A percentile compares a stretch with the other conserved stretches of the same genome.
Conservation (phyloP, 1,140 invertebrate genomes). For the Spodoptera frugiperda region DNA sequence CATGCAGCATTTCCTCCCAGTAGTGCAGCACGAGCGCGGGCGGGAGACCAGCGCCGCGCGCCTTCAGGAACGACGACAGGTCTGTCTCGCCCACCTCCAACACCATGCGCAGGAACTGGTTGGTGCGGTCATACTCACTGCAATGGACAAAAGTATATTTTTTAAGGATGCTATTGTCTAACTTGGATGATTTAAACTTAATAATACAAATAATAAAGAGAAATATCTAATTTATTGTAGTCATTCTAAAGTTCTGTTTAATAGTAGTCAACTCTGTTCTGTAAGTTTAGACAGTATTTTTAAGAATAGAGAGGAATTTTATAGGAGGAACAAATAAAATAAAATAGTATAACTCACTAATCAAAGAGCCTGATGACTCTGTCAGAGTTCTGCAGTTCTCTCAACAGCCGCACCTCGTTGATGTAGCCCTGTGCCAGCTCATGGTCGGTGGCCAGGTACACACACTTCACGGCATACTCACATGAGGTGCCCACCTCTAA, state of each 20-base stretch:
- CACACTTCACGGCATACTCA: constrained; percentile 86
- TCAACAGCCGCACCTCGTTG: constrained; percentile 96
- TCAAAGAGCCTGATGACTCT: constrained; percentile 95
- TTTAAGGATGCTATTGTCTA: not conserved
- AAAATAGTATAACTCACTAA: constrained; percentile 90
- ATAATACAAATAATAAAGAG: too few species aligned
- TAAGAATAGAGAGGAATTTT: too few species aligned
- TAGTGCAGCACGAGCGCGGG: constrained; percentile 93
- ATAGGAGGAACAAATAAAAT: too few species aligned
- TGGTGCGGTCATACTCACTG: constrained; percentile 87
- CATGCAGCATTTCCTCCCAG: constrained; percentile 97
- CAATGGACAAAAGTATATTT: not conserved
- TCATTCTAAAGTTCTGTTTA: too few species aligned
- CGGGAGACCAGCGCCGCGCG: constrained; percentile 87
- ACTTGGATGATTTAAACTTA: too few species aligned
- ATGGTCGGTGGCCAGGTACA: constrained; percentile 91
- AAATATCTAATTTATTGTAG: too few species aligned
- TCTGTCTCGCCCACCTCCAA: constrained; percentile 98
- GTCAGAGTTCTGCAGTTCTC: constrained; percentile 93
- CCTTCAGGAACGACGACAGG: constrained; percentile 87
- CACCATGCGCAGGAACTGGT: constrained; percentile 92
- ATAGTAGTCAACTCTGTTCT: too few species aligned
- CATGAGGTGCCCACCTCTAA: constrained; percentile 78
- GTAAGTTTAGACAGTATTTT: too few species aligned
- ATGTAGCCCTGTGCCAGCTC: constrained; percentile 92